These are phyloP conservation scores for Patagioenas fasciata DNA, from an alignment of 2,113 vertebrate genomes.

Conservation along the genomic window DNA sequence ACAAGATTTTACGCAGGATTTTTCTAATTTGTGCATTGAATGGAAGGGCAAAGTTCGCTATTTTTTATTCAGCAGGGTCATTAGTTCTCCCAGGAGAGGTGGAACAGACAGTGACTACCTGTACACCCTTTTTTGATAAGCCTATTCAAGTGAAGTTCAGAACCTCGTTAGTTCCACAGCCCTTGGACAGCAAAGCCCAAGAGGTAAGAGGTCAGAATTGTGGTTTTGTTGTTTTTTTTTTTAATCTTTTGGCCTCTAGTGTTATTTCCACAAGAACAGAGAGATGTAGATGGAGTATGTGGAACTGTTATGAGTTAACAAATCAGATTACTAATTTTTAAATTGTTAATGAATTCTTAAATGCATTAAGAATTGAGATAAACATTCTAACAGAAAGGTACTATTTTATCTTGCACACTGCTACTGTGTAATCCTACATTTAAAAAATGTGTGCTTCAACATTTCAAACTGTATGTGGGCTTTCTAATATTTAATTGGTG, in stretches of 20 bases:
- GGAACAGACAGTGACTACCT: slow-evolving; percentile 36
- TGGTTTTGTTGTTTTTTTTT: neutral
- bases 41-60: neutral
- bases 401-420: neutral
- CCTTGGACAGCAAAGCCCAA: neutral
- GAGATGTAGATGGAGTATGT: neutral
- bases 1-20: neutral
- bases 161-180: neutral
- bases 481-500: slow-evolving; percentile 1
- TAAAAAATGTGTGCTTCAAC: neutral
- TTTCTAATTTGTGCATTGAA: neutral
- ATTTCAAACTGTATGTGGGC: neutral
- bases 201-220: slow-evolving; percentile 38
- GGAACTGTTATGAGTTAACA: neutral
- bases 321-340: neutral
- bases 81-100: slow-evolving; percentile 76
- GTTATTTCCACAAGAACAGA: neutral
- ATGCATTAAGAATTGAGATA: neutral
- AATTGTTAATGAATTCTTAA: neutral
- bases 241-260: neutral
- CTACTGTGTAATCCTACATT: neutral
- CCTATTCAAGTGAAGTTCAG: slow-evolving; percentile 9
- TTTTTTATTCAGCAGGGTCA: slow-evolving; percentile 57
- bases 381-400: neutral
- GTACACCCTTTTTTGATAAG: slow-evolving; percentile 21